phyloP scores from a whole-genome alignment of 2,888 invertebrate species.

The Papilio elwesi region DNA sequence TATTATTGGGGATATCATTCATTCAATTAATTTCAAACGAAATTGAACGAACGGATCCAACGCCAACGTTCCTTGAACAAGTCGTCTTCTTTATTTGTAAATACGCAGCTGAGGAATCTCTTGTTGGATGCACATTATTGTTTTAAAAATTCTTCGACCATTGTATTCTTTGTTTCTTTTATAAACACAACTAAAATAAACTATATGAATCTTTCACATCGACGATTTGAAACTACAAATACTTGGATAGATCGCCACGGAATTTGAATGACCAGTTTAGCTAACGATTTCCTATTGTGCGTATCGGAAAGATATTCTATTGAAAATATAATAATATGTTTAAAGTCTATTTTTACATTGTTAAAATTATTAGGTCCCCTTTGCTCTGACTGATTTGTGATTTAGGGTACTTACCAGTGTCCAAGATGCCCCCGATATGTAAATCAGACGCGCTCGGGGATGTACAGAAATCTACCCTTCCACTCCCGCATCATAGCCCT shows the following conservation, averaged over 20 bases:
- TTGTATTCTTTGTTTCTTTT: not conserved
- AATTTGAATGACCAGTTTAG: constrained; percentile 7
- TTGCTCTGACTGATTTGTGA: too few relatives aligned
- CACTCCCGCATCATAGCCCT: too few relatives aligned
- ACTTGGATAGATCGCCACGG: not conserved
- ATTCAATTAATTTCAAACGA: not conserved
- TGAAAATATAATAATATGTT: not conserved
- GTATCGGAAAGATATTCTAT: not conserved
- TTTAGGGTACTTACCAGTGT: too few relatives aligned
- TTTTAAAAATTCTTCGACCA: constrained; percentile 1
- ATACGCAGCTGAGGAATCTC: not conserved
- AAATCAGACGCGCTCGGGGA: too few relatives aligned
- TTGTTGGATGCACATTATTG: constrained; percentile 9
- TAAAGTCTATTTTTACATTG: too few relatives aligned
- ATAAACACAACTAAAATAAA: not conserved
- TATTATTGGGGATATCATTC: not conserved
- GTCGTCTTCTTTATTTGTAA: constrained; percentile 24
- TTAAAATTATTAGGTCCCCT: too few relatives aligned
- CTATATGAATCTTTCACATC: not conserved
- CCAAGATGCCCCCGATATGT: too few relatives aligned
- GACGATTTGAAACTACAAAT: not conserved
- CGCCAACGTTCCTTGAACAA: not conserved
- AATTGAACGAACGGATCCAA: not conserved
- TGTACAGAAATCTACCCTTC: too few relatives aligned
- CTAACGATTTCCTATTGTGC: not conserved